Evolutionary conservation across 2,888 invertebrate genomes (phyloP).

Genomic region (Dyspetes luteomarginatus): DNA sequence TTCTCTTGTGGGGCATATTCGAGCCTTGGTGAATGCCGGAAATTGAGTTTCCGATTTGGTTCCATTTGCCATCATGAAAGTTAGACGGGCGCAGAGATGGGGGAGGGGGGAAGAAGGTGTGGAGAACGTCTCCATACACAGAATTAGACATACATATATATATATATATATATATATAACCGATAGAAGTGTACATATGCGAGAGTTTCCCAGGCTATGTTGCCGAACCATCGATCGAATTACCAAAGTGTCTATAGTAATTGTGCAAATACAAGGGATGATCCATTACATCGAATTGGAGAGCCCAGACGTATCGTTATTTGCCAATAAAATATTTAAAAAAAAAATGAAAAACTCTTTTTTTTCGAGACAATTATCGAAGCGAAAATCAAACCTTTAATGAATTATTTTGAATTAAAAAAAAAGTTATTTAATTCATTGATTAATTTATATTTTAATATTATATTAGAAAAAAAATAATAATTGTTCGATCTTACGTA

Average conservation of each 20-base stretch:
- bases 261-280: constrained; percentile 3
- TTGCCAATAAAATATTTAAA: no score
- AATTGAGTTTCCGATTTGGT: constrained; percentile 66
- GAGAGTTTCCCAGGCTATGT: not conserved
- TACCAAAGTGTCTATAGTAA: not conserved
- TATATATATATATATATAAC: not conserved
- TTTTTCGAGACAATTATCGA: no score
- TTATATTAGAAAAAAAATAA: no score
- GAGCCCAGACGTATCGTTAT: not conserved
- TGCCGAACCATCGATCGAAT: constrained; percentile 31
- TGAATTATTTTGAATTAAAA: no score
- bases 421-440: no score
- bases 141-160: not conserved
- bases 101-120: not conserved
- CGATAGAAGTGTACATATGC: not conserved
- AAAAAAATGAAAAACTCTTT: no score
- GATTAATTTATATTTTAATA: no score
- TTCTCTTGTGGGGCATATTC: constrained; percentile 49
- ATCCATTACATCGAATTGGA: constrained; percentile 2
- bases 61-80: constrained; percentile 57
- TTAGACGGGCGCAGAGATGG: constrained; percentile 23
- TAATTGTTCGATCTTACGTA: no score
- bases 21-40: constrained; percentile 57
- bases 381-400: no score
- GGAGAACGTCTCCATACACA: not conserved